A percentile compares a stretch with the other conserved stretches of the same genome.
Evolutionary conservation across 2,113 vertebrate genomes (phyloP).

Genomic region (Chamaetylas fuelleborni): DNA sequence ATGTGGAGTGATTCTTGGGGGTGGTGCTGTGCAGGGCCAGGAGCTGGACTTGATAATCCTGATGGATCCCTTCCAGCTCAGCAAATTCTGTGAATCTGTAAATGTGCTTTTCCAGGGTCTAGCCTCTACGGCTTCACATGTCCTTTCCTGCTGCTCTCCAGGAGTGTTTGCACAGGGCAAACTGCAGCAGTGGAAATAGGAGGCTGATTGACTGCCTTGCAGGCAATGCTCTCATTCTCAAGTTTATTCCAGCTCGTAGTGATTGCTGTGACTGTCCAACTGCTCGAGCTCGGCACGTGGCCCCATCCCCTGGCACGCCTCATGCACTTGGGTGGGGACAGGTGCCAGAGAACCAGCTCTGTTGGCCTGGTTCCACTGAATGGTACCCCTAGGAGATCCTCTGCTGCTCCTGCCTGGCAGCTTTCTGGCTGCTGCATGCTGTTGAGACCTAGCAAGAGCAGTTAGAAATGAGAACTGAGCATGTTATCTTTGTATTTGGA

Average conservation of each 20-base stretch:
- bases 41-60: neutral
- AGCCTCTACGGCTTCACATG: neutral
- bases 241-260: neutral
- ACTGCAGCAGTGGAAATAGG: neutral
- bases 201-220: neutral
- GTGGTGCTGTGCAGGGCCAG: neutral
- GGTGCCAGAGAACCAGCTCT: neutral
- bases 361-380: neutral
- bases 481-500: conserved; percentile 48
- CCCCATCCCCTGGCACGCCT: neutral
- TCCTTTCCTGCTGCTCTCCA: neutral
- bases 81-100: neutral
- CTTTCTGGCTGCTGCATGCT: conserved; percentile 13
- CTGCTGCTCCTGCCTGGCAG: neutral
- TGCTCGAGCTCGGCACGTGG: accelerated
- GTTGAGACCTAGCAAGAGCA: conserved; percentile 30
- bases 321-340: neutral
- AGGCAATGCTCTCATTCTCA: neutral
- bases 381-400: neutral
- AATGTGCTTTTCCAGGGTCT: neutral
- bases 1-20: neutral
- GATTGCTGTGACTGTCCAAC: neutral
- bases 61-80: neutral
- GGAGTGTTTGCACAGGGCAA: neutral
- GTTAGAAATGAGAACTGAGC: conserved; percentile 27